Evolutionary conservation across 2,113 vertebrate genomes (phyloP), one percentile per base, ranked within the genome.

Genomic region (Okapia johnstoni): DNA sequence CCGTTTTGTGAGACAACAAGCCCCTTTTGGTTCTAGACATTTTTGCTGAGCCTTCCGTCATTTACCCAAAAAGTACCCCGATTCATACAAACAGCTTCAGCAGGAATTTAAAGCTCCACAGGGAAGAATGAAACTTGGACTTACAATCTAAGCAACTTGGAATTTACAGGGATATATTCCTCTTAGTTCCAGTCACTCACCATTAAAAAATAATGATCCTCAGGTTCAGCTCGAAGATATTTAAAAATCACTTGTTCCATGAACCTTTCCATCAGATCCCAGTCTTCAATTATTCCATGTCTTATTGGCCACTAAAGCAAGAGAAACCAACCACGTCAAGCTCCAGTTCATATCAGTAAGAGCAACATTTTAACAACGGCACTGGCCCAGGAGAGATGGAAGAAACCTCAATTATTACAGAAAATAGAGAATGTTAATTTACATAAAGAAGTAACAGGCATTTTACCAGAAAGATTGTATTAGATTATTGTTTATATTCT

Each of bases 161-260:
- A 48, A 94, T 23, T 93, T 17, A 16, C 0, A 76, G 76, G 84
- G 86, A 6, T 7, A 36, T 16, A 70, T 73, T 61, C n/a, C 52
- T 11, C 66, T 52, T 19, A 16, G 26, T 2, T 33, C 92, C 55
- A 79, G 58, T 48, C 36, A 97, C 99, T 98, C 97, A 99, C 99
- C 99, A 99, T 99, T 95, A 99, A 98, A 98, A 99, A 99, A 97
- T 99, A 99, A 97, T 99, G 99, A 98, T 99, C 99, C 92, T 99
- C 99, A 6, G 99, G 99, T 80, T 99, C 99, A 19, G 99, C 99
- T 94, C 99, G 98, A 30, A 99, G 99, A 91, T 99, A 99, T 54
- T 99, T 99, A 98, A 99, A 99, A 97, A 99, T 99, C 55, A 99
- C 98, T 80, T 99, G 99, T 63, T 99, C 99, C 99, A 99, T 99